Base-by-base conservation (phyloP, 2,888 invertebrate species). In the Hemicrepidius hirtus region DNA sequence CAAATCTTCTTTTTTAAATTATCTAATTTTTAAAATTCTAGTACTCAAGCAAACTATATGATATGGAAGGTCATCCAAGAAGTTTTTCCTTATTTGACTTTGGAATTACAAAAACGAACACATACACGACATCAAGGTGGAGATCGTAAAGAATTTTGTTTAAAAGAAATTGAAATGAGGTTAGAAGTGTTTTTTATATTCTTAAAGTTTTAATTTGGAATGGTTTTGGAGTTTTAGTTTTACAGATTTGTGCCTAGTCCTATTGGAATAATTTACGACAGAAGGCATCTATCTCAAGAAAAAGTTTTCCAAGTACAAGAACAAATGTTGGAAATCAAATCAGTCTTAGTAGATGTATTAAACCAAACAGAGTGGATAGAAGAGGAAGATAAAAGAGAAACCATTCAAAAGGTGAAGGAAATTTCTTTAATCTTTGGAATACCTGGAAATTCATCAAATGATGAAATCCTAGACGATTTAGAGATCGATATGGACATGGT, bases 1-100 rank as follows among this genome's bases (percentile, higher is more conserved):
- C 7, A 55, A 49, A 49, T 49, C 2, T 2, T 9, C 24, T 20
- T 12, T 49, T 24, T n/a, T 13, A 3, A 49, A 3, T 41, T 41
- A n/a, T n/a, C n/a, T 7, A 16, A 41, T 3, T 13, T 13, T 2
- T 41, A 4, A 21, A 13, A 53, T 32, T 79, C 62, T 60, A 83
- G 83, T 40, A 76, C 76, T 37, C 80, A 79, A 75, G 80, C 79
- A 3, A 83, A 83, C 72, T 83, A 82, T 59, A 77, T 84, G 40
- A 78, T 78, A 21, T 80, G 82, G 80, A 76, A 79, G 55, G 65
- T 80, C 7, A 72, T 83, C 5, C 75, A 78, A 28, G 74, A 77
- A 40, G 16, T 28, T 12, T 13, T 41, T 28, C 71, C 71, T 16
- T 60, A 60, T 59, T 66, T 71, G 12, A 62, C 60, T 0, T 24